These are phyloP conservation scores for Diadophis punctatus DNA, from an alignment of 2,113 vertebrate species.

Conservation along the genomic window DNA sequence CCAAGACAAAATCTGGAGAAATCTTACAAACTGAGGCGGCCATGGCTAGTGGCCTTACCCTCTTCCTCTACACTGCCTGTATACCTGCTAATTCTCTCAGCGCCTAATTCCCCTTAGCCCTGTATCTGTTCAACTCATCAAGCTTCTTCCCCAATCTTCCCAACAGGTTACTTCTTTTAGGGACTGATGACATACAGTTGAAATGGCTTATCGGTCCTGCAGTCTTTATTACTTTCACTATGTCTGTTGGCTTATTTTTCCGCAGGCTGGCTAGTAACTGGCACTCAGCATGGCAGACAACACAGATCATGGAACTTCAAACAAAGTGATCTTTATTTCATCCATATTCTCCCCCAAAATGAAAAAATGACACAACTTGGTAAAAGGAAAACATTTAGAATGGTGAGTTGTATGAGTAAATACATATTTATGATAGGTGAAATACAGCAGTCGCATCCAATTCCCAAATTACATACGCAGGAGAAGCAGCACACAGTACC, in stretches of 20 bases:
- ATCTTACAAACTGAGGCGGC: not conserved
- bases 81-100: not conserved
- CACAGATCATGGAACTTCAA: not conserved
- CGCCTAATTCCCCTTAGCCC: not conserved
- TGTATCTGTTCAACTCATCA: not conserved
- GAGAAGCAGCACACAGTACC: slow-evolving; percentile 57
- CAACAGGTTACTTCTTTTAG: not conserved
- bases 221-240: not conserved
- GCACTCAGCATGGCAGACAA: not conserved
- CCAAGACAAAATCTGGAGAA: not conserved
- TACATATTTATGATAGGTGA: slow-evolving; percentile 49
- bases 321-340: not conserved
- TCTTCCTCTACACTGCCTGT: not conserved
- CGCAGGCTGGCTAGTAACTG: not conserved
- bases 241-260: not conserved
- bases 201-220: not conserved
- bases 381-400: slow-evolving; percentile 40
- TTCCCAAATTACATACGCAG: slow-evolving; percentile 55
- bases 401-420: slow-evolving; percentile 48
- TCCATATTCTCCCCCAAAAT: not conserved
- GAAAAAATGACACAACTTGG: not conserved
- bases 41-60: not conserved
- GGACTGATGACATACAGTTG: not conserved
- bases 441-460: slow-evolving; percentile 45
- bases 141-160: not conserved